Conservation (phyloP, 2,797 vertebrate species). For the Gallinago solitaria region DNA sequence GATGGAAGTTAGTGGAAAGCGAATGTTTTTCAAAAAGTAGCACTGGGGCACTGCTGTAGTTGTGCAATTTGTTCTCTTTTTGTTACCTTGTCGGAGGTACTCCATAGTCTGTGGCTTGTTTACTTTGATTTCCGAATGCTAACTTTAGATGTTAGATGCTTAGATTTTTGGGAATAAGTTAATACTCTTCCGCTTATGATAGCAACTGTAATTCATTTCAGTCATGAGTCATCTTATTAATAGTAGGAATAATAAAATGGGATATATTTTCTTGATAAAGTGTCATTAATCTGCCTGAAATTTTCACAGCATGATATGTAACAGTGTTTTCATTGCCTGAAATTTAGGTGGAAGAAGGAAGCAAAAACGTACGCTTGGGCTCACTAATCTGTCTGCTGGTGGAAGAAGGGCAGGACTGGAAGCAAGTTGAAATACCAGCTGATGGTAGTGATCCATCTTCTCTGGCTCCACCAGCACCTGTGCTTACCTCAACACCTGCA, state of each 20-base stretch:
- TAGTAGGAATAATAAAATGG: neutral
- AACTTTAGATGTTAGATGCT: neutral
- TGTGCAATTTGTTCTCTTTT: neutral
- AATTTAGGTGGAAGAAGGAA: slow-evolving; percentile 89
- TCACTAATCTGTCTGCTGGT: slow-evolving; percentile 91
- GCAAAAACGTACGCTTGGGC: slow-evolving; percentile 87
- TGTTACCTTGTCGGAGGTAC: neutral
- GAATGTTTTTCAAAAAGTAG: neutral
- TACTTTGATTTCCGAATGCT: neutral
- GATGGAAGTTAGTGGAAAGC: neutral
- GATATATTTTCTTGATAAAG: neutral
- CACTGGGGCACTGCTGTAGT: neutral
- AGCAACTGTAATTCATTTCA: neutral
- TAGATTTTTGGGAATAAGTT: neutral
- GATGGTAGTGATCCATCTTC: slow-evolving; percentile 61
- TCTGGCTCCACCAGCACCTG: slow-evolving; percentile 29
- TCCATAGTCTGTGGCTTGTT: neutral
- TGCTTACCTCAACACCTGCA: neutral
- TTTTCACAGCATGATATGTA: neutral
- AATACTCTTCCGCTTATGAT: neutral
- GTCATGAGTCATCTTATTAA: neutral
- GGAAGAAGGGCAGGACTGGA: slow-evolving; percentile 95
- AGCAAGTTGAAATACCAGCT: slow-evolving; percentile 87
- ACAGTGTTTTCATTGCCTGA: neutral
- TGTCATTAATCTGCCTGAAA: neutral